These are phyloP conservation scores for Sweltsa coloradensis DNA, from an alignment of 1,140 invertebrate genomes.

Conservation along the genomic window DNA sequence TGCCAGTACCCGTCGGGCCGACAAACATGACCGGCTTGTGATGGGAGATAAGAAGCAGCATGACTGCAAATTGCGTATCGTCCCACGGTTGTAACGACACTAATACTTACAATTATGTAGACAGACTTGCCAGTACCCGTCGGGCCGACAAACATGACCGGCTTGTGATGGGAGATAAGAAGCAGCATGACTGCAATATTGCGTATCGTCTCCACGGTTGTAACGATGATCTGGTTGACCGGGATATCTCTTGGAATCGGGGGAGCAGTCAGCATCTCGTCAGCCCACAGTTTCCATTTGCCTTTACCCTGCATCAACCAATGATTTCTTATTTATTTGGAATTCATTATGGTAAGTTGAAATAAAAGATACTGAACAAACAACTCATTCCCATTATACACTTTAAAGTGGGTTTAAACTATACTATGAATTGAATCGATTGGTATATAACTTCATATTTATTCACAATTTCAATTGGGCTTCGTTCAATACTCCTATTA, in stretches of 20 bases:
- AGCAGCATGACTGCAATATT: slow-evolving; percentile 65
- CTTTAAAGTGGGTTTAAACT: slow-evolving; percentile 7
- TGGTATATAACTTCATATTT: neutral
- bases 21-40: slow-evolving; percentile 73
- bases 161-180: slow-evolving; percentile 65
- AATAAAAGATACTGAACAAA: too few species aligned
- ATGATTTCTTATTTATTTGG: neutral
- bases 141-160: slow-evolving; percentile 76
- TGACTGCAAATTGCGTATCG: slow-evolving; percentile 64
- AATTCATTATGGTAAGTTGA: neutral
- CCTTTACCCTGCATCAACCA: slow-evolving; percentile 50
- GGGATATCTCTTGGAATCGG: slow-evolving; percentile 79
- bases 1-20: slow-evolving; percentile 86
- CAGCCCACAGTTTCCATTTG: slow-evolving; percentile 83
- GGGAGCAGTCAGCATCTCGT: slow-evolving; percentile 62
- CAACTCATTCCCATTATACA: slow-evolving; percentile 3
- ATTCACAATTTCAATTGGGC: too few species aligned
- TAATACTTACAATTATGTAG: slow-evolving; percentile 44
- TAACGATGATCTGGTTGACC: slow-evolving; percentile 89
- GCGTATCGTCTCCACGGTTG: slow-evolving; percentile 78
- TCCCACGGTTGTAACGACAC: slow-evolving; percentile 80
- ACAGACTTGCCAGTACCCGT: slow-evolving; percentile 89
- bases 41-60: slow-evolving; percentile 65
- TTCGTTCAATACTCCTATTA: too few species aligned
- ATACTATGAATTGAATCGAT: slow-evolving; percentile 5